phyloP scores from a whole-genome alignment of 2,113 vertebrate genomes.

The Prinia subflava region DNA sequence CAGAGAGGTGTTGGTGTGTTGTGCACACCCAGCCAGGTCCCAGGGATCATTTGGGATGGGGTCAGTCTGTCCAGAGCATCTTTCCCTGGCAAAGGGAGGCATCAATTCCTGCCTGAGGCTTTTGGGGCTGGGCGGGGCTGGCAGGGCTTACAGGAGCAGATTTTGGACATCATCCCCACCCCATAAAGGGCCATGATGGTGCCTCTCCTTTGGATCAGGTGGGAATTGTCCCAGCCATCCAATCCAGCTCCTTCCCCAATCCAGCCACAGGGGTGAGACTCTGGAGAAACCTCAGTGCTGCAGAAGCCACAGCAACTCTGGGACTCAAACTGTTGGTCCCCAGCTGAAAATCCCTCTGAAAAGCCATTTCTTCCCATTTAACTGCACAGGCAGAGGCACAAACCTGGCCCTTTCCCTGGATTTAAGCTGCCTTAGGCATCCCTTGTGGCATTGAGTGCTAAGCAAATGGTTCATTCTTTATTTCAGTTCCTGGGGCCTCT shows the following conservation, averaged over 20 bases:
- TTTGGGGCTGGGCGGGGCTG: neutral
- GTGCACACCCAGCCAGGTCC: neutral
- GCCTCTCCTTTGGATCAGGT: neutral
- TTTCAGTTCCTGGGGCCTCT: neutral
- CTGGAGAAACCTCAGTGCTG: neutral
- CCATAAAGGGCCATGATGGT: neutral
- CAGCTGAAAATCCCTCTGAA: neutral
- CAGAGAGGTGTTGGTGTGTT: fast-evolving
- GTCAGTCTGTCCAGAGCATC: neutral
- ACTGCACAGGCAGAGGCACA: neutral
- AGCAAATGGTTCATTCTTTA: neutral
- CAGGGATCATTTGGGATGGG: neutral
- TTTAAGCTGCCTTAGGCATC: neutral
- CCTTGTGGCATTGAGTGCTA: neutral
- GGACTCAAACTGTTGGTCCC: no score
- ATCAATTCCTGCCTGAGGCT: neutral
- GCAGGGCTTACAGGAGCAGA: neutral
- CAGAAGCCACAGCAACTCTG: neutral
- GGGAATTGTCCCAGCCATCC: neutral
- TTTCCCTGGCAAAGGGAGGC: neutral
- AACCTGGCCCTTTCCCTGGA: neutral
- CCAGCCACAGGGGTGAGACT: fast-evolving
- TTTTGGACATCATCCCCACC: neutral
- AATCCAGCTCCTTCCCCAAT: neutral
- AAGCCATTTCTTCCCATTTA: neutral